Evolutionary conservation across 2,888 invertebrate genomes (phyloP), one percentile per base, ranked within the genome.

Genomic region (Rotaria magnacalcarata): DNA sequence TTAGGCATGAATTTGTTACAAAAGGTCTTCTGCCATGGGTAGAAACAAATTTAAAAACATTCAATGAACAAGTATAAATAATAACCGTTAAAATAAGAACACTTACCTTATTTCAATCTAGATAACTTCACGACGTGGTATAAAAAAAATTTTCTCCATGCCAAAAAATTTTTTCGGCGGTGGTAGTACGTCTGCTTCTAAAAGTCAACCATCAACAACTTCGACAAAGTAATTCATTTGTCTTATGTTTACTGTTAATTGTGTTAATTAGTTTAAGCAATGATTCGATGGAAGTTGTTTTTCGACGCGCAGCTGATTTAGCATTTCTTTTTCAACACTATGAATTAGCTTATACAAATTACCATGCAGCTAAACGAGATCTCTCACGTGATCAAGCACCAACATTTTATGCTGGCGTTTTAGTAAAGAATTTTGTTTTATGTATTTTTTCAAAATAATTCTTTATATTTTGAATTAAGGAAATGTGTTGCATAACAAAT

Each of bases 251-350:
- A 34, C 34, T 34, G 1, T 34, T 2, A 34, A 34, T 34, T 34
- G 2, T 34, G 2, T 34, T 34, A 2, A 14, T 52, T 90, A 89
- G 52, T 92, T 91, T 87, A 47, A 90, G 91, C 8, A 89, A 90
- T 60, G 93, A 93, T 88, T 92, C 92, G 11, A 94, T 95, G 0
- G 98, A 99, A 92, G 92, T 98, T 88, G 97, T 98, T 91, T 93
- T 96, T 85, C 93, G 99, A 87, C 94, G 96, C 87, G 92, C 98
- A 75, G 98, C 96, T 0, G 99, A 99, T 92, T 92, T 99, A 14
- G 96, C 96, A 92, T 97, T 99, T 91, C 94, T 98, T 93, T 96
- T 97, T 91, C 95, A 96, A 7, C 94, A 96, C 90, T 97, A 97
- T 92, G 94, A 94, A 88, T 93, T 95, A 88, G 96, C 97, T 14